Base-by-base conservation (phyloP, 2,797 vertebrate genomes). In the Luscinia luscinia region DNA sequence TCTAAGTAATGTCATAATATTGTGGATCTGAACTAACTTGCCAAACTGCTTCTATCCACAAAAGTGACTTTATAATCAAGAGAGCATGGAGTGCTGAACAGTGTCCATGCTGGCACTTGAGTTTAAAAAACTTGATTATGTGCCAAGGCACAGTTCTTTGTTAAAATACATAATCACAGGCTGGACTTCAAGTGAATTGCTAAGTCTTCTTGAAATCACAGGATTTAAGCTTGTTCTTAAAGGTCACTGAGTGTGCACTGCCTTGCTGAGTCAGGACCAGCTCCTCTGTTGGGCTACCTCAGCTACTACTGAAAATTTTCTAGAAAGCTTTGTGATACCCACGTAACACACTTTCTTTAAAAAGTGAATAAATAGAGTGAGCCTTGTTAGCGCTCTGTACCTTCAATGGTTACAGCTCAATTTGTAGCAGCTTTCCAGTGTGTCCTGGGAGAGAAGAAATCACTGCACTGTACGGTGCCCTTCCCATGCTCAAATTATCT, bases 401-500 rank as follows among this genome's bases (percentile, higher is more conserved):
- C 72, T 94, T 72, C 74, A 83, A 7, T 58, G 40, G 77, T 84
- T 87, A 89, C 85, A 87, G 89, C 75, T 95, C 52, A n/a, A 22
- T 52, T 81, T 69, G 51, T 75, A 90, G n/a, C 82, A 87, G 66
- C 70, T 94, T 90, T 86, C 73, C 73, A 62, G 34, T 34, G 57
- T 77, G 67, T 57, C 75, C 85, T 88, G 67, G 48, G 41, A 34
- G 20, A 59, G 63, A 3, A 46, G 58, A 26, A 84, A 77, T 72
- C 61, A 32, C n/a, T 81, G 89, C 52, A 73, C 89, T 92, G 54
- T 74, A 73, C 7, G 1, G 54, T 94, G 88, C 88, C 92, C 90
- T 94, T 95, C 89, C 90, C 89, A 23, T 95, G 87, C 84, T 92
- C 73, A 93, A 90, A 85, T 95, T 92, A 96, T 96, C 96, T 94